These are phyloP conservation scores for Nesogale talazaci DNA, from an alignment of 2,113 vertebrate genomes.

Conservation along the genomic window DNA sequence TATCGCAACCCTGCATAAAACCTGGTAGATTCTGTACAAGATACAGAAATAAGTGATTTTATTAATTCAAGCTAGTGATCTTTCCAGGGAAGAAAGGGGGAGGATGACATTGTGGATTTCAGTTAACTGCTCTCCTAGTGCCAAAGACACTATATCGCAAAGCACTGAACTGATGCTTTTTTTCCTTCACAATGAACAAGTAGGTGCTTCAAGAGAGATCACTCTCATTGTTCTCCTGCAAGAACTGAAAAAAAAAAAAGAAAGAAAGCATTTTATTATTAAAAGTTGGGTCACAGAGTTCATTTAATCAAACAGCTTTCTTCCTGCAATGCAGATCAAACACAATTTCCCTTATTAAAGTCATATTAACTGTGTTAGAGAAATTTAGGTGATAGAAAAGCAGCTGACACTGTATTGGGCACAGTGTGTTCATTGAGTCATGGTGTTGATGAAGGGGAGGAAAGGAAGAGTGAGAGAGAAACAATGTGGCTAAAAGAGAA, in stretches of 20 bases:
- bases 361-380: not conserved
- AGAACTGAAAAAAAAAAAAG: not conserved
- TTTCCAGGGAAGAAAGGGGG: not conserved
- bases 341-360: not conserved
- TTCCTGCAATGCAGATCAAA: no score
- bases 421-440: rapidly evolving
- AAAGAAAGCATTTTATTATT: no score
- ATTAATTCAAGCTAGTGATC: no score
- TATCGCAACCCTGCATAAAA: no score
- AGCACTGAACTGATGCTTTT: rapidly evolving
- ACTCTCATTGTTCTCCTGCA: not conserved
- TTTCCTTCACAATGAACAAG: not conserved
- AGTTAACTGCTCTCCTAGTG: not conserved
- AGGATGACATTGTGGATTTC: not conserved
- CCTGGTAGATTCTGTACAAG: not conserved
- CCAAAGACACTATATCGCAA: not conserved
- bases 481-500: rapidly evolving
- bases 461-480: not conserved
- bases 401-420: no score
- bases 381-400: not conserved
- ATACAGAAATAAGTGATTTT: not conserved
- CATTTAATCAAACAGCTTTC: not conserved
- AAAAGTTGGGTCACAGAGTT: not conserved
- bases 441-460: not conserved
- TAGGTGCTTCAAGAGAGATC: not conserved